Base-by-base conservation (phyloP, 2,888 invertebrate species). In the Trichopria drosophilae region DNA sequence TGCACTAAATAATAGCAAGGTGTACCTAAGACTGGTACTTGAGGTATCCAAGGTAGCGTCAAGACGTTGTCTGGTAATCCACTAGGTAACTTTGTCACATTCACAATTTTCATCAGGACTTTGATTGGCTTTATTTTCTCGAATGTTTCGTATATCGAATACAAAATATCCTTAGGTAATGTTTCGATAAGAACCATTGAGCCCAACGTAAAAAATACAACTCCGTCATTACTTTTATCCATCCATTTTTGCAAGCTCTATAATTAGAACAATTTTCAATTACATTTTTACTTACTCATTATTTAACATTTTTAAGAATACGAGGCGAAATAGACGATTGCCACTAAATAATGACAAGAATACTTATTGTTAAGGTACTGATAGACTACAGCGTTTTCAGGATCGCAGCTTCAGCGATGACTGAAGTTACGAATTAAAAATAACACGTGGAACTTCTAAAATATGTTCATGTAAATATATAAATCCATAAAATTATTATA, bases 241-340 rank as follows among this genome's bases (percentile, higher is more conserved):
- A 71, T 22, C 64, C 65, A 71, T 16, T 60, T 39, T 29, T 61
- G 22, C 1, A 70, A 18, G 19, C 61, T 60, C 68, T 68, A n/a
- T 16, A 20, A 34, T 22, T 34, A 28, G 4, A 26, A 28, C 19
- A 10, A 42, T 40, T 31, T 1, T 61, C 19, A 40, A 19, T 39
- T 6, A 37, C 9, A 32, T 55, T 7, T 44, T 53, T 1, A 66
- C 2, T 43, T 67, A 10, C 10, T 10, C 10, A 24, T 24, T 7
- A 24, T 10, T 10, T 24, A 9, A 10, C 6, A 9, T 24, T 24
- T 24, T 24, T n/a, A 56, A 3, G 69, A 67, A 19, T 72, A 72
- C 2, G 72, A 57, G 6, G 64, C 58, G 45, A 72, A 60, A 28
- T 67, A 69, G 4, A 71, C 57, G 4, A 70, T 63, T 3, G 72